These are phyloP conservation scores for Cinara cedri DNA, from an alignment of 2,888 invertebrate species.

Conservation along the genomic window DNA sequence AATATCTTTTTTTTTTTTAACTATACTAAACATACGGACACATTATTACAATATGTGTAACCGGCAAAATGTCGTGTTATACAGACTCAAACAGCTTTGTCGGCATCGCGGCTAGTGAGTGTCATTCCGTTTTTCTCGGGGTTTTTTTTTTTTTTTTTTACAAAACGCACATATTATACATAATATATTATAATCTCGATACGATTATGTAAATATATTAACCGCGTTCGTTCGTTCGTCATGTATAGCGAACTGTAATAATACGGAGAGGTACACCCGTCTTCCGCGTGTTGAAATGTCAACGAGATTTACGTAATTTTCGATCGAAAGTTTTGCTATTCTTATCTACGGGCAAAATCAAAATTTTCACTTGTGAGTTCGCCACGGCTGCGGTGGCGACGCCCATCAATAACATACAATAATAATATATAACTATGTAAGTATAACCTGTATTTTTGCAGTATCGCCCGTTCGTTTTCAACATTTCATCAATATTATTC, in stretches of 20 bases:
- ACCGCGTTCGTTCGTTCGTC: background rate
- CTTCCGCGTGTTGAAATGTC: conserved; percentile 18
- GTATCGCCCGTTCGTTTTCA: background rate
- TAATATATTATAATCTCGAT: background rate
- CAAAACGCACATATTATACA: too few species aligned
- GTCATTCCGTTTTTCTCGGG: too few species aligned
- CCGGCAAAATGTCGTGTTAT: too few species aligned
- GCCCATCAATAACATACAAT: too few species aligned
- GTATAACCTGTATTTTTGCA: conserved; percentile 20
- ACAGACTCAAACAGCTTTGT: too few species aligned
- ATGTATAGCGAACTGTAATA: background rate
- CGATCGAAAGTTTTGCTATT: conserved; percentile 28
- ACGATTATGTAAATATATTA: background rate
- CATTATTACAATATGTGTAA: too few species aligned
- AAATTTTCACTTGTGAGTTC: conserved; percentile 31
- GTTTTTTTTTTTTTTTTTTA: too few species aligned
- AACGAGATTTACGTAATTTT: conserved; percentile 36
- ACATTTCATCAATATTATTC: too few species aligned
- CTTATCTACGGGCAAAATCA: background rate
- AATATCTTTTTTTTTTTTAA: too few species aligned
- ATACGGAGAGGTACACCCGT: background rate
- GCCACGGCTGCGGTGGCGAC: background rate
- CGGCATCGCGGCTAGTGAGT: too few species aligned
- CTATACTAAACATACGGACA: too few species aligned
- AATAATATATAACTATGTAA: too few species aligned